Evolutionary conservation across 2,888 invertebrate genomes (phyloP).

Genomic region (Euzetes globulus): DNA sequence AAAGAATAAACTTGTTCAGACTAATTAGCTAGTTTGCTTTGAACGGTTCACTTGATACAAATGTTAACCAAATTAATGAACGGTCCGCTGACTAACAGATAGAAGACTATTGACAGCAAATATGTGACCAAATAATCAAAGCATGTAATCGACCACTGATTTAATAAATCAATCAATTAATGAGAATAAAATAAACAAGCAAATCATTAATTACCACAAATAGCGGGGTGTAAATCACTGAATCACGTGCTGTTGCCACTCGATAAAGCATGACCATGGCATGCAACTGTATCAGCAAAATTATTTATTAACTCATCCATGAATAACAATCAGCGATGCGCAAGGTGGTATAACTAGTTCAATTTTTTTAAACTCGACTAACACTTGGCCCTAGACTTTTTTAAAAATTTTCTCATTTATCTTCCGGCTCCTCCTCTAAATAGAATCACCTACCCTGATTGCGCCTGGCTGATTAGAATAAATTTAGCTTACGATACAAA

Average conservation of each 20-base stretch:
- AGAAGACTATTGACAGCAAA: background rate
- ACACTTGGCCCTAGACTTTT: too few species aligned
- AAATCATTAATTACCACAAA: background rate
- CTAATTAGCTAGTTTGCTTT: too few species aligned
- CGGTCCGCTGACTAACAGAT: background rate
- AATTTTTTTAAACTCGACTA: too few species aligned
- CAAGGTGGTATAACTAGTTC: too few species aligned
- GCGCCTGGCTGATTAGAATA: too few species aligned
- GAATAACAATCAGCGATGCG: too few species aligned
- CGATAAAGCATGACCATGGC: background rate
- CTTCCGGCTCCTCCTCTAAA: too few species aligned
- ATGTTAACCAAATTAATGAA: background rate
- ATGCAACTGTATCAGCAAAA: background rate
- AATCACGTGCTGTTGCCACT: background rate
- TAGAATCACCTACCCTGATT: too few species aligned
- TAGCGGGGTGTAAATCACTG: background rate
- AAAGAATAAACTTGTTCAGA: too few species aligned
- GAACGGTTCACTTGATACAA: too few species aligned
- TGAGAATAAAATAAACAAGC: background rate
- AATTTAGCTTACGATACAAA: background rate
- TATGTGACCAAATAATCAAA: background rate
- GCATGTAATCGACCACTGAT: background rate
- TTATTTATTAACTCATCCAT: too few species aligned
- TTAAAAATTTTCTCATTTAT: background rate
- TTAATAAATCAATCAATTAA: background rate